Evolutionary conservation across 2,113 vertebrate species (phyloP).

Genomic region (Hippoglossus stenolepis): DNA sequence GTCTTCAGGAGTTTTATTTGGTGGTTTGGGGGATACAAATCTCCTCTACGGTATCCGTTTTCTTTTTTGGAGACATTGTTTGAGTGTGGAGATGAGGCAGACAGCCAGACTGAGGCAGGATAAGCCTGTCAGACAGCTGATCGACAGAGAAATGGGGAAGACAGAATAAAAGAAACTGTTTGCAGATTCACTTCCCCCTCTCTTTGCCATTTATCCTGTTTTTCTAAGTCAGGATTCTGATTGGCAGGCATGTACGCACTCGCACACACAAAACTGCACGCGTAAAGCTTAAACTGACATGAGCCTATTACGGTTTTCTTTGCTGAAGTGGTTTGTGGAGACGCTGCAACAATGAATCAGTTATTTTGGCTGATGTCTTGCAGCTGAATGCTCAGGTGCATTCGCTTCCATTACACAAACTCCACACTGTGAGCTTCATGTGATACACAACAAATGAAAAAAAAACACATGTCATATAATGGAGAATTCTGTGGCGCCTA

Average conservation of each 20-base stretch:
- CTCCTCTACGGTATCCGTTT: conserved; percentile 10
- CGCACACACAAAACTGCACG: conserved; percentile 12
- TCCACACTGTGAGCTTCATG: conserved; percentile 3
- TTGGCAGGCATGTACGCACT: conserved; percentile 22
- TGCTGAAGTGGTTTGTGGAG: conserved; percentile 35
- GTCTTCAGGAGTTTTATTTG: conserved; percentile 26
- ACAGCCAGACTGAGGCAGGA: conserved; percentile 40
- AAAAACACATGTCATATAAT: conserved; percentile 5
- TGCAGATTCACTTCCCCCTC: conserved; percentile 69
- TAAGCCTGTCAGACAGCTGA: conserved; percentile 23
- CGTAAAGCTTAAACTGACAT: conserved; percentile 35
- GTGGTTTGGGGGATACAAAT: conserved; percentile 29
- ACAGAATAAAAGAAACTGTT: conserved; percentile 56
- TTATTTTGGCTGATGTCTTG: conserved; percentile 40
- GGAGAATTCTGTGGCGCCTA: not conserved
- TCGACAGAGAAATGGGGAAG: conserved; percentile 58
- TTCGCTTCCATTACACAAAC: conserved; percentile 19
- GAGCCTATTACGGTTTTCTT: conserved; percentile 39
- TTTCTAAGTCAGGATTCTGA: conserved; percentile 22
- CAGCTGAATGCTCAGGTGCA: conserved; percentile 40
- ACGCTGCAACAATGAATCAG: conserved; percentile 23
- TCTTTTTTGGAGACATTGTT: conserved; percentile 18
- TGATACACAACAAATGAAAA: conserved; percentile 9
- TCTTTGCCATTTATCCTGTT: conserved; percentile 14
- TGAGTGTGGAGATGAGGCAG: conserved; percentile 32